Base-by-base conservation (phyloP, 2,888 invertebrate species). In the Netelia melanura region DNA sequence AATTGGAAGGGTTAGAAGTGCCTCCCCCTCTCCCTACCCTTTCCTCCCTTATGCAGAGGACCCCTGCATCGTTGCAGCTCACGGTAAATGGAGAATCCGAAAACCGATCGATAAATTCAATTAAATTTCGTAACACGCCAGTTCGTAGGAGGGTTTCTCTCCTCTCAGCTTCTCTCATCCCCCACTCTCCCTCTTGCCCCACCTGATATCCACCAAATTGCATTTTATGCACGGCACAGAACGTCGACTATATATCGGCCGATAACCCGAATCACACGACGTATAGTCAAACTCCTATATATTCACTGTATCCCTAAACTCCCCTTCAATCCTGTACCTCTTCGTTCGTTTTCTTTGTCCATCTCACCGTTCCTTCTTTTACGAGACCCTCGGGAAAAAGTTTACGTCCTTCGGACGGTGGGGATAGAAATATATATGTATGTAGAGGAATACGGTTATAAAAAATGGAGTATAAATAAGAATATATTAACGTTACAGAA, bases 61-160 rank as follows among this genome's bases (percentile, higher is more conserved):
- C 44, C 64, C 52, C 70, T 38, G 62, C 64, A 21, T 54, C 75
- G 70, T 17, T 70, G 58, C 62, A 62, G 54, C 71, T 78, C 74
- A 76, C 81, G 81, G 78, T 81, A 81, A 83, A 84, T 81, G 86
- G 86, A 71, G 83, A 92, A 90, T 91, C 90, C 90, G 91, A 90
- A 90, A 90, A 89, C 91, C 91, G 91, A 91, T 93, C 93, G 91
- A 93, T 93, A 92, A 92, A 92, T 92, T 90, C 92, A 93, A 93
- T 93, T 92, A 93, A 92, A 93, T 92, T 92, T 91, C 88, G 90
- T 91, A 91, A 91, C 90, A 88, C 88, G 87, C 81, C 83, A 87
- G 88, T 87, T 86, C 74, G 82, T 48, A 70, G 78, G 78, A 85
- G 38, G 38, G 38, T 6, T 38, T 38, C 38, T 38, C 38, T 38